These are phyloP conservation scores for Tokudaia muenninki DNA, from an alignment of 2,797 vertebrate genomes.

Conservation along the genomic window DNA sequence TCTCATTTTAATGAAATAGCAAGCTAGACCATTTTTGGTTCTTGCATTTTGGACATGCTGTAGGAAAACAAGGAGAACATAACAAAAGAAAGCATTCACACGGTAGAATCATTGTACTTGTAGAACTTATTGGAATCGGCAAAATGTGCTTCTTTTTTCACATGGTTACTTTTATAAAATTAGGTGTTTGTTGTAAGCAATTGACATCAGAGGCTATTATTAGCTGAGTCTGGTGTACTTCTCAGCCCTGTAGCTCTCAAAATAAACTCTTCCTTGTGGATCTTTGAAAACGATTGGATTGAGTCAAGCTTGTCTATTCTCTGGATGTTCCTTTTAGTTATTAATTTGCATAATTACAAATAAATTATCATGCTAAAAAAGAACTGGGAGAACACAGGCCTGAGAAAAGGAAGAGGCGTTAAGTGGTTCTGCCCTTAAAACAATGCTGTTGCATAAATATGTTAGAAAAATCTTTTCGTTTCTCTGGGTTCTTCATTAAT, in stretches of 20 bases:
- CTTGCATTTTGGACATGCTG: slow-evolving; percentile 47
- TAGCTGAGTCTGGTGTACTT: slow-evolving; percentile 61
- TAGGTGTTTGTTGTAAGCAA: background rate
- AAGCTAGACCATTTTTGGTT: slow-evolving; percentile 38
- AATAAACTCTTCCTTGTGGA: slow-evolving; percentile 58
- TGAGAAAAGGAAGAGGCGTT: slow-evolving; percentile 18
- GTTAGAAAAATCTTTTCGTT: background rate
- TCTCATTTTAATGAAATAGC: background rate
- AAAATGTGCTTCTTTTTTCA: slow-evolving; percentile 44
- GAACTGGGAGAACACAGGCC: background rate
- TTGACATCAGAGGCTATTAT: slow-evolving; percentile 60
- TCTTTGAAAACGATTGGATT: slow-evolving; percentile 60
- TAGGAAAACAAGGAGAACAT: slow-evolving; percentile 35
- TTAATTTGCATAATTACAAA: slow-evolving; percentile 65
- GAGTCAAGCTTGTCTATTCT: slow-evolving; percentile 55
- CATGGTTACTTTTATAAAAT: slow-evolving; percentile 56
- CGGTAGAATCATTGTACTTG: slow-evolving; percentile 37
- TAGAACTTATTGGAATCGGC: slow-evolving; percentile 50
- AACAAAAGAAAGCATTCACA: slow-evolving; percentile 23
- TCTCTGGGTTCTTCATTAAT: slow-evolving; percentile 22
- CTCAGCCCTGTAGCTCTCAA: slow-evolving; percentile 52
- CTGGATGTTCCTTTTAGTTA: slow-evolving; percentile 50
- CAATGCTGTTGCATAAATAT: background rate
- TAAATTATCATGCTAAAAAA: slow-evolving; percentile 42
- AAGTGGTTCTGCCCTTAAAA: background rate